A percentile compares a stretch with the other conserved stretches of the same genome.
Evolutionary conservation across 2,797 vertebrate species (phyloP).

Genomic region (Brotula barbata): DNA sequence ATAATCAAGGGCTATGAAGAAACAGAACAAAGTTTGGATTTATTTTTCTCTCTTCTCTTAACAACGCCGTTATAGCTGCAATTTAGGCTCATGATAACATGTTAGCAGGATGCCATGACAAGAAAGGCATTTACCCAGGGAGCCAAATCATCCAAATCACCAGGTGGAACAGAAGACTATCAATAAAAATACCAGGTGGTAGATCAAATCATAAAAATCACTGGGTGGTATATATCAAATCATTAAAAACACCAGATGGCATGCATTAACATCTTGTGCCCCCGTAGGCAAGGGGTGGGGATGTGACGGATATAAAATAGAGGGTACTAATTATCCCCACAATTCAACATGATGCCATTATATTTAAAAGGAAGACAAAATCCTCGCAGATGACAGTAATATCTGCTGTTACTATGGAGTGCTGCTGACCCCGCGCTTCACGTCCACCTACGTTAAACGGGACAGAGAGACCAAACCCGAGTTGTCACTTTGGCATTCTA

Average conservation of each 20-base stretch:
- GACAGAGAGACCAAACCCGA: constrained; percentile 27
- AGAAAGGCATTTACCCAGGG: constrained; percentile 75
- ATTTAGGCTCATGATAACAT: constrained; percentile 71
- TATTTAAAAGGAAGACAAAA: constrained; percentile 73
- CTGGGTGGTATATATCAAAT: constrained; percentile 82
- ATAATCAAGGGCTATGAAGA: constrained; percentile 29
- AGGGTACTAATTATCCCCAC: constrained; percentile 79
- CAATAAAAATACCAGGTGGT: constrained; percentile 84
- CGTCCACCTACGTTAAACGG: constrained; percentile 43
- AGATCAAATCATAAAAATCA: constrained; percentile 83
- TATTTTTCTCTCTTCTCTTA: constrained; percentile 46
- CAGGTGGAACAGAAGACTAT: constrained; percentile 82
- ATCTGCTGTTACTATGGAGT: constrained; percentile 33
- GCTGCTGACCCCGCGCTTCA: constrained; percentile 59
- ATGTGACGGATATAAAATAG: constrained; percentile 79
- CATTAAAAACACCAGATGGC: constrained; percentile 83
- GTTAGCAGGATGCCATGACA: constrained; percentile 77
- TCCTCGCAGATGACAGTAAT: constrained; percentile 64
- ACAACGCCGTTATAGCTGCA: constrained; percentile 63
- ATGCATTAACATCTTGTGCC: constrained; percentile 82
- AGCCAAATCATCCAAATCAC: constrained; percentile 77
- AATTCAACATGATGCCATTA: constrained; percentile 75
- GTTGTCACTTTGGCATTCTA: constrained; percentile 24
- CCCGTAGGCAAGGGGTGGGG: constrained; percentile 77
- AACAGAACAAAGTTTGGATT: constrained; percentile 48